Evolutionary conservation across 35 echinoderm and acorn worm species (phyloP).

Genomic region (Patiria miniata): DNA sequence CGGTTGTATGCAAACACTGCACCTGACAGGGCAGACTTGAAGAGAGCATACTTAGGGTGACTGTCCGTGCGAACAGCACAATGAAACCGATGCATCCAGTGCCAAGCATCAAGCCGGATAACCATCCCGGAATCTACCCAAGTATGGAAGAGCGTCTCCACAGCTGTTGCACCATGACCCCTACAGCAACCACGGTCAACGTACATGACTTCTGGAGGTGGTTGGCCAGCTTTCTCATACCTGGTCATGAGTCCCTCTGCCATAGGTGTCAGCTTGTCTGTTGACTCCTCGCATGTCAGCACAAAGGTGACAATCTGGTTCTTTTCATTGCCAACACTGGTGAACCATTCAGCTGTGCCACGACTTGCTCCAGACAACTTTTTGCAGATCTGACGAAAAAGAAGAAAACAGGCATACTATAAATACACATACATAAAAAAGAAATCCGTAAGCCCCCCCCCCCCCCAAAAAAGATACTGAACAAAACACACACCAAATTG

Average conservation of each 20-base stretch:
- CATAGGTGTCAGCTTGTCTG: neutral
- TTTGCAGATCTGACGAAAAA: conserved; percentile 50
- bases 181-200: too few species aligned
- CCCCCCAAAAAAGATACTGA: too few species aligned
- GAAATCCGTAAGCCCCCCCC: too few species aligned
- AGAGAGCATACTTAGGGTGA: conserved; percentile 55
- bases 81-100: conserved; percentile 61
- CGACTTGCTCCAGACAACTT: conserved; percentile 49
- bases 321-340: neutral
- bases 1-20: conserved; percentile 63
- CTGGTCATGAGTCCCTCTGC: neutral
- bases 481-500: too few species aligned
- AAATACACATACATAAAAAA: too few species aligned
- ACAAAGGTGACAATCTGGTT: neutral
- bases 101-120: conserved; percentile 37
- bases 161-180: conserved; percentile 17
- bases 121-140: conserved; percentile 47
- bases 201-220: neutral
- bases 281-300: neutral
- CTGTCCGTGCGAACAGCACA: conserved; percentile 37
- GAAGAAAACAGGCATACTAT: too few species aligned
- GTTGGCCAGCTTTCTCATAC: neutral
- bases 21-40: conserved; percentile 59
- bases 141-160: conserved; percentile 38
- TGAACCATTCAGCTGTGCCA: conserved; percentile 57